Percentiles rank a stretch among this genome's conserved stretches.
These are phyloP conservation scores for Epirrhoe tristata DNA, from an alignment of 2,888 invertebrate genomes.

Conservation along the genomic window DNA sequence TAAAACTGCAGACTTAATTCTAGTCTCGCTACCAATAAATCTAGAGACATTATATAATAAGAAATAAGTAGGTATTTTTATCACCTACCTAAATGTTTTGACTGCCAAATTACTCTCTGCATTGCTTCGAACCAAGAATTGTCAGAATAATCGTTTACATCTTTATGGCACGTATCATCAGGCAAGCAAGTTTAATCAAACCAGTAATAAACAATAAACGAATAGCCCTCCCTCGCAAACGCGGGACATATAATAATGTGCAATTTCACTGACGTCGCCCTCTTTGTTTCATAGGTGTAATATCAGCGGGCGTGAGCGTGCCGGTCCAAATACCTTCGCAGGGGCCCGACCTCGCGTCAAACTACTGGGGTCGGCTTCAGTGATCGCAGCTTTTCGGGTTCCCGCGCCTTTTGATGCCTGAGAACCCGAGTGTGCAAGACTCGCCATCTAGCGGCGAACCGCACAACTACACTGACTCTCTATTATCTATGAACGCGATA, in stretches of 20 bases:
- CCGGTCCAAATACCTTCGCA: conserved; percentile 97
- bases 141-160: background rate
- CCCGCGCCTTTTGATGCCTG: conserved; percentile 89
- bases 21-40: too few species aligned
- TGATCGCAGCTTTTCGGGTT: conserved; percentile 97
- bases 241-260: conserved; percentile 39
- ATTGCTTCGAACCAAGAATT: background rate
- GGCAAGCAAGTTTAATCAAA: conserved; percentile 15
- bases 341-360: conserved; percentile 90
- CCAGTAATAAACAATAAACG: conserved; percentile 20
- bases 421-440: conserved; percentile 84
- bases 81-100: too few species aligned
- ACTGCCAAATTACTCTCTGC: background rate
- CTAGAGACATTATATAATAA: too few species aligned
- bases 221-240: conserved; percentile 26
- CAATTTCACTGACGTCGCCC: conserved; percentile 53
- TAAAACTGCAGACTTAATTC: too few species aligned
- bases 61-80: too few species aligned
- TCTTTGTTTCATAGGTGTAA: conserved; percentile 89
- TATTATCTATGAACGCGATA: conserved; percentile 77
- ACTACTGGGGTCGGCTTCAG: conserved; percentile 97
- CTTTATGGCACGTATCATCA: background rate
- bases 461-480: conserved; percentile 81
- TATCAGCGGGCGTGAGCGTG: conserved; percentile 96
- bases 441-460: conserved; percentile 79